Evolutionary conservation across 2,888 invertebrate genomes (phyloP).

Genomic region (Anagyrus pseudococci): DNA sequence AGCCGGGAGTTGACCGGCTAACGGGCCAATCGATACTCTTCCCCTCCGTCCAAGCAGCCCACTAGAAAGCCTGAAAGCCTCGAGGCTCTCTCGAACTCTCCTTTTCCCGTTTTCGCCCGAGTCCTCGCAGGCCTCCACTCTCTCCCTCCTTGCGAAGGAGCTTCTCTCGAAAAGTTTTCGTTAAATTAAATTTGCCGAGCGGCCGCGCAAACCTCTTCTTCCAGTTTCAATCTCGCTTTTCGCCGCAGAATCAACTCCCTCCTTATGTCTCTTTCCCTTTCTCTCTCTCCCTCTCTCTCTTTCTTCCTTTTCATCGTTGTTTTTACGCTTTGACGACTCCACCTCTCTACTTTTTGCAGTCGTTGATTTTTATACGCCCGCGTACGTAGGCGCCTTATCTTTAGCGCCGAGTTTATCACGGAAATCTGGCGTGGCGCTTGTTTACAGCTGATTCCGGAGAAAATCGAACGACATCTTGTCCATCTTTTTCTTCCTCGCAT

Average conservation of each 20-base stretch:
- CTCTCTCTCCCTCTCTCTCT: no score
- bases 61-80: background rate
- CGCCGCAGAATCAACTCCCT: background rate
- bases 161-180: constrained; percentile 36
- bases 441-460: no score
- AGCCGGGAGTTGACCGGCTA: constrained; percentile 53
- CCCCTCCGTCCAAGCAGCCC: constrained; percentile 1
- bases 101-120: constrained; percentile 28
- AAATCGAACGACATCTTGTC: no score
- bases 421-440: no score
- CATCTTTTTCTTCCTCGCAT: no score
- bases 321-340: no score
- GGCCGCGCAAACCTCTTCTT: constrained; percentile 15
- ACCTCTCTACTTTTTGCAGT: no score
- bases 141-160: constrained; percentile 15
- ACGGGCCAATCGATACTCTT: constrained; percentile 52
- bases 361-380: no score
- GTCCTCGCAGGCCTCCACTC: background rate
- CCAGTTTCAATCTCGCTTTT: background rate
- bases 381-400: no score
- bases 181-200: constrained; percentile 36
- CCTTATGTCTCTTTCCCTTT: background rate
- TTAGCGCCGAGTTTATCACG: no score
- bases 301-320: no score
- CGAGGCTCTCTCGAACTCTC: constrained; percentile 43